These are phyloP conservation scores for Etheostoma perlongum DNA, from an alignment of 2,797 vertebrate genomes.

Conservation along the genomic window DNA sequence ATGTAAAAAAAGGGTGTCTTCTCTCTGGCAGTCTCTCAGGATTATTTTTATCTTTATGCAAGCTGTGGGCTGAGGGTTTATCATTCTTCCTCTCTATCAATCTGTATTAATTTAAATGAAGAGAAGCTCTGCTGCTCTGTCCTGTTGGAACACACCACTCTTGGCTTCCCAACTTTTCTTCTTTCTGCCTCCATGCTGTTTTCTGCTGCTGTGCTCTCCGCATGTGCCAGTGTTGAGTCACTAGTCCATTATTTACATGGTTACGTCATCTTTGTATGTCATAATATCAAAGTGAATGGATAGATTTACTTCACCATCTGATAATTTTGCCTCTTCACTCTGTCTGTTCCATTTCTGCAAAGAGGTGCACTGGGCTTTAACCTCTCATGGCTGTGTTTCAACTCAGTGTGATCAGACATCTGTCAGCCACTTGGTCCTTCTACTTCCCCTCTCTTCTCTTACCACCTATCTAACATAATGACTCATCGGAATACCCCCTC, in stretches of 20 bases:
- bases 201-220: conserved; percentile 36
- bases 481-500: conserved; percentile 58
- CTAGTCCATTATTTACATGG: conserved; percentile 2
- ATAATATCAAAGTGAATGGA: conserved; percentile 17
- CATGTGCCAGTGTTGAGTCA: conserved; percentile 35
- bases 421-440: conserved; percentile 59
- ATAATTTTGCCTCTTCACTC: conserved; percentile 38
- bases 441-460: conserved; percentile 53
- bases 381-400: conserved; percentile 59
- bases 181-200: conserved; percentile 34
- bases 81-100: conserved; percentile 9
- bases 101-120: conserved; percentile 39
- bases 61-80: conserved; percentile 36
- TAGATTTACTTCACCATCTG: conserved; percentile 34
- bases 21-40: conserved; percentile 37
- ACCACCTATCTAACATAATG: conserved; percentile 58
- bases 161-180: conserved; percentile 40
- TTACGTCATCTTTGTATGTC: conserved; percentile 32
- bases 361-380: conserved; percentile 50
- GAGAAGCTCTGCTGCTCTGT: conserved; percentile 50
- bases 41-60: conserved; percentile 25
- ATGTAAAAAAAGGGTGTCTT: conserved; percentile 1
- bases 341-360: conserved; percentile 30
- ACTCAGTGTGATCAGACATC: conserved; percentile 54
- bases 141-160: conserved; percentile 42